A percentile compares a stretch with the other conserved stretches of the same genome.
Conservation (phyloP, 2,888 invertebrate genomes). For the Bembecia ichneumoniformis region DNA sequence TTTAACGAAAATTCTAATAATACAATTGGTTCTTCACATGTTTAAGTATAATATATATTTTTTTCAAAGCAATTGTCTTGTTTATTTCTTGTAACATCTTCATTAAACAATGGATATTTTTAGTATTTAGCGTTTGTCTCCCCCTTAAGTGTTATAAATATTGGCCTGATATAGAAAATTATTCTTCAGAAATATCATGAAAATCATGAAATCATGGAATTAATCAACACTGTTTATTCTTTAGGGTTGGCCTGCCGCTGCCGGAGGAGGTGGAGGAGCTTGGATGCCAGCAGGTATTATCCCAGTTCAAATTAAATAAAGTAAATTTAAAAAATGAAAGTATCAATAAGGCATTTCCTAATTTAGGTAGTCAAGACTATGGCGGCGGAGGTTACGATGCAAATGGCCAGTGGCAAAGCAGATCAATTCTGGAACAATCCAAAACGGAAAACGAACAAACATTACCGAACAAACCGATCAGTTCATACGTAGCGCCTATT, state of each 20-base stretch:
- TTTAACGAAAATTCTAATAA: no score
- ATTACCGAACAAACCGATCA: slow-evolving; percentile 22
- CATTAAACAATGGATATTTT: no score
- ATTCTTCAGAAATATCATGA: no score
- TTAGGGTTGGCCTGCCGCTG: slow-evolving; percentile 59
- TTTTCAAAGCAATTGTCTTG: no score
- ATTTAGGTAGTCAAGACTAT: slow-evolving; percentile 53
- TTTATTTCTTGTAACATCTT: no score
- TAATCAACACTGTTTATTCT: slow-evolving; percentile 12
- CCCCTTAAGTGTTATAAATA: no score
- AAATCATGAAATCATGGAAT: no score
- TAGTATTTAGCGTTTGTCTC: no score
- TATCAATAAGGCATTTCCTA: slow-evolving; percentile 6
- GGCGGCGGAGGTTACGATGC: slow-evolving; percentile 51
- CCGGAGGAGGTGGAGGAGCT: slow-evolving; percentile 54
- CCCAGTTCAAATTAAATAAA: slow-evolving; percentile 26
- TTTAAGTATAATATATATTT: no score
- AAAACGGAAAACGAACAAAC: slow-evolving; percentile 15
- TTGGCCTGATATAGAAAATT: no score
- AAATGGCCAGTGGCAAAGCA: slow-evolving; percentile 63
- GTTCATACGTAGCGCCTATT: slow-evolving; percentile 33
- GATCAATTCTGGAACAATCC: slow-evolving; percentile 34
- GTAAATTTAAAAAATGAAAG: no score
- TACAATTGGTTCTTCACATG: no score
- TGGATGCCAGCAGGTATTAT: slow-evolving; percentile 68